Evolutionary conservation across 92 coral and sea anemone genomes (phyloP), one percentile per base, ranked within the genome.

Genomic region (Heteractis magnifica): DNA sequence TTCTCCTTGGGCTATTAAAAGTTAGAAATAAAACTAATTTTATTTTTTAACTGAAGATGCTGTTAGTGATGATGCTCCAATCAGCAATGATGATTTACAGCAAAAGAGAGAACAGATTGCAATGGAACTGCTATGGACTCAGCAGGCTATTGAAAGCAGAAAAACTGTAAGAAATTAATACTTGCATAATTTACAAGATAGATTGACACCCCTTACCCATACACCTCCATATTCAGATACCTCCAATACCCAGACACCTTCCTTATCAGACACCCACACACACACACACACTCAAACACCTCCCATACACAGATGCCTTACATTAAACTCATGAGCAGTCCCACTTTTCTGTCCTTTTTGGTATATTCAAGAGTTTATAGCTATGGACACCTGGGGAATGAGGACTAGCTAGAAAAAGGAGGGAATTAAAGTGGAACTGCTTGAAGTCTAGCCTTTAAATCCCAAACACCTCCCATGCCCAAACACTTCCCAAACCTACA

Each of bases 121-220:
- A 7, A 88, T 95, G 98, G 98, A 95, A 81, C 65, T 95, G 68
- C 85, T 95, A 16, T 93, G 98, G 98, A 91, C 92, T 78, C 90
- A 95, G 34, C 98, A 95, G 79, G 98, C 98, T 60, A 95, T 95
- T 23, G 93, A 94, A 51, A 95, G 98, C 73, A 81, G 98, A 55
- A 94, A 90, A 85, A 90, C 88, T 68, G 98, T 93, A 85, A 84
- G 97, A 26, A 55, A 58, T 15, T 19, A 9, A 26, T 77, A 13
- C 60, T 19, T 4, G 14, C 51, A 10, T 7, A 76, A 10, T 12
- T 34, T 34, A 2, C 44, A 34, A 34, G 44, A 34, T 34, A 34
- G 44, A 34, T 34, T 34, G 44, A 64, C 71, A 20, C 4, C 71
- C 26, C 21, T 2, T 64, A 18, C 20, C 71, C 20, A 64, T 4